Base-by-base conservation (phyloP, 2,113 vertebrate genomes). In the Sander vitreus region DNA sequence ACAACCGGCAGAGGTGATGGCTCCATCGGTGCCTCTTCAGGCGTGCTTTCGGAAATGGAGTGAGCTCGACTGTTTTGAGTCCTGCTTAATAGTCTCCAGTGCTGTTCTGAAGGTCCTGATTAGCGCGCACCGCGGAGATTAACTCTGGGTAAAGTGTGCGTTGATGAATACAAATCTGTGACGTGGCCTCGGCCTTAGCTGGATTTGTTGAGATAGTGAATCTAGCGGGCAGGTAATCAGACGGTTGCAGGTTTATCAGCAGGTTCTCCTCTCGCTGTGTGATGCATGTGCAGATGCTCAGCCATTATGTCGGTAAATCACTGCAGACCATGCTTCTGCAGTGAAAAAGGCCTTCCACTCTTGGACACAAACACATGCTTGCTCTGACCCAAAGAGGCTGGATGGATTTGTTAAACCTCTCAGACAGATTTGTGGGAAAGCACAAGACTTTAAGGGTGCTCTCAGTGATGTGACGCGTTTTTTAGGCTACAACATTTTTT, bases 401-500 rank as follows among this genome's bases (percentile, higher is more conserved):
- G 55, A 66, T 64, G 63, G 65, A 36, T 64, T 65, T 48, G 68
- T 76, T 81, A 19, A 76, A 79, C 75, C 12, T 33, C 47, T 33
- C 21, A 8, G 36, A 70, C 27, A 50, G n/a, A 45, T 27, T 21
- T 74, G 68, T 58, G 77, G 58, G 96, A 96, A 94, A 94, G 96
- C 95, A 33, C 33, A 77, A 84, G 68, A 78, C 87, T 95, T 96
- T 95, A 95, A 96, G 5, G 30, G 30, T 33, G 30, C 5, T 30
- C 30, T 30, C 4, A 30, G 30, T 3, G 27, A 30, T 30, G 30
- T 0, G 3, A 30, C 30, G 3, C 3, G 30, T 33, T 33, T 33
- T 33, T 33, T 33, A 33, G 30, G 30, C 30, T 33, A 33, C 30
- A 33, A 5, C 30, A 33, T 33, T 33, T 33, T 33, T 33, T 33